These are phyloP conservation scores for Entosphenus tridentatus DNA, from an alignment of 2,113 vertebrate species.

Conservation along the genomic window DNA sequence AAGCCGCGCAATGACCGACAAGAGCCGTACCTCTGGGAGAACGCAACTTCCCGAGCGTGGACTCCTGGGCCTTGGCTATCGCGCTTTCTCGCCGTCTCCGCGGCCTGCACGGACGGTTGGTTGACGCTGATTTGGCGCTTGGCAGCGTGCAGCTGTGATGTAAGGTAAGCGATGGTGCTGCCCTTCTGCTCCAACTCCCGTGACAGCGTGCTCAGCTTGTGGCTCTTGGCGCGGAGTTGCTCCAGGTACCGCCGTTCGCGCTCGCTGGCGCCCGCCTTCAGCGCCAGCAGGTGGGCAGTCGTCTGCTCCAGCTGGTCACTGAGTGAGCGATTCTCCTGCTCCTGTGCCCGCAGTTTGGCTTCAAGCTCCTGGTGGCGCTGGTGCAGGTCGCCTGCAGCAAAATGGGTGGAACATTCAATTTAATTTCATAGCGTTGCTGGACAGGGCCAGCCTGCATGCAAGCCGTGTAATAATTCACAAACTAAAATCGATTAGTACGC, in stretches of 20 bases:
- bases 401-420: neutral
- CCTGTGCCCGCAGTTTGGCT: conserved; percentile 52
- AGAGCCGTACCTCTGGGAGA: neutral
- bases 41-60: neutral
- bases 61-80: neutral
- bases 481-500: neutral
- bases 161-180: conserved; percentile 73
- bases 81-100: neutral
- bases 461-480: neutral
- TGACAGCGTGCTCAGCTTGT: conserved; percentile 58
- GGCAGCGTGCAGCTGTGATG: conserved; percentile 69
- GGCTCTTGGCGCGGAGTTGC: conserved; percentile 86
- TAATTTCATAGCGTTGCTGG: neutral
- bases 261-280: conserved; percentile 75
- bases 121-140: conserved; percentile 34
- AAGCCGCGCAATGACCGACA: neutral
- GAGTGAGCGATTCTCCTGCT: conserved; percentile 54
- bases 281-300: conserved; percentile 56
- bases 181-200: conserved; percentile 83
- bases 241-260: conserved; percentile 82
- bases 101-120: neutral
- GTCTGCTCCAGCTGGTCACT: conserved; percentile 68
- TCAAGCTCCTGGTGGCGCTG: conserved; percentile 44
- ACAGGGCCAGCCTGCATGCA: neutral
- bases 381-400: neutral